Conservation (phyloP, 1,140 invertebrate genomes). For the Aricia agestis region DNA sequence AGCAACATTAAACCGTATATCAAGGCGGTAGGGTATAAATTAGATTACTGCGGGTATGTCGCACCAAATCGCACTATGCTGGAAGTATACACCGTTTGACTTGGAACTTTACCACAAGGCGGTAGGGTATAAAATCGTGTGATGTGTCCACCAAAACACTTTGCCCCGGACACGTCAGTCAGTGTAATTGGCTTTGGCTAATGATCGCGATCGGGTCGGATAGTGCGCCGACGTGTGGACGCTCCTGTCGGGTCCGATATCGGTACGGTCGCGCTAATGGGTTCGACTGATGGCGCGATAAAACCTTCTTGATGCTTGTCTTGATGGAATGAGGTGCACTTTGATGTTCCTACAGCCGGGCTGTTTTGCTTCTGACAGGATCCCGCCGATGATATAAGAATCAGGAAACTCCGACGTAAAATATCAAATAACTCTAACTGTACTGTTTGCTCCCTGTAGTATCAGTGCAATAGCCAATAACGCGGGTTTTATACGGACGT, state of each 20-base stretch:
- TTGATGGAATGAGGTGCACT: too few relatives aligned
- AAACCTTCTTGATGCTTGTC: neutral
- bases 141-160: constrained; percentile 38
- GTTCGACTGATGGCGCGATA: neutral
- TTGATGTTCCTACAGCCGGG: too few relatives aligned
- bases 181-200: constrained; percentile 63
- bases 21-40: neutral
- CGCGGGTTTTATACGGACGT: too few relatives aligned
- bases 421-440: too few relatives aligned
- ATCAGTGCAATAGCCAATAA: too few relatives aligned
- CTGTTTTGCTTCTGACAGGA: too few relatives aligned
- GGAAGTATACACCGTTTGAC: too few relatives aligned
- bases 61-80: constrained; percentile 44
- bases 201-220: constrained; percentile 56
- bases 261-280: neutral
- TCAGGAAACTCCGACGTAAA: too few relatives aligned
- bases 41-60: neutral
- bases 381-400: too few relatives aligned
- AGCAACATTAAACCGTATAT: neutral
- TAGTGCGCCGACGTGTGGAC: constrained; percentile 27
- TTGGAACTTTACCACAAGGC: neutral
- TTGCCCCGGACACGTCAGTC: constrained; percentile 64
- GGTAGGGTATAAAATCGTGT: neutral
- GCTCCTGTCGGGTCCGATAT: neutral
- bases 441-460: too few relatives aligned